Conservation (phyloP, 2,113 vertebrate species). For the Anoplopoma fimbria region DNA sequence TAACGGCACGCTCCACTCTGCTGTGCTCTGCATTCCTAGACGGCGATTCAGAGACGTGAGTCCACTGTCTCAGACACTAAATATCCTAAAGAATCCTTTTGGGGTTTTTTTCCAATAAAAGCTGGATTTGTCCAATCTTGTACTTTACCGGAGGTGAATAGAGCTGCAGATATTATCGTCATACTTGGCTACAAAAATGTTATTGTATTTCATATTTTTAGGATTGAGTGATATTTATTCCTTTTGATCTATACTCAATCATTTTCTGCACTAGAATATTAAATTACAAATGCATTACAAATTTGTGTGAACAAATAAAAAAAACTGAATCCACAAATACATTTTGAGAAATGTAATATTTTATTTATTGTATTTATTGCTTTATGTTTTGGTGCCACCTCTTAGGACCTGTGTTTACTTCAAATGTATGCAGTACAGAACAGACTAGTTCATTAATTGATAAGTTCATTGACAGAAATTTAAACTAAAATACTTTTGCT, state of each 20-base stretch:
- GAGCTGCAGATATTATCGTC: conserved; percentile 15
- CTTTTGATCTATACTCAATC: background rate
- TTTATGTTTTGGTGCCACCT: background rate
- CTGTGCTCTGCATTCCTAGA: conserved; percentile 82
- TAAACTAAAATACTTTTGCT: background rate
- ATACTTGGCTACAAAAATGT: background rate
- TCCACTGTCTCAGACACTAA: conserved; percentile 48
- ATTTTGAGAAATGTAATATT: background rate
- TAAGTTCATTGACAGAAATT: background rate
- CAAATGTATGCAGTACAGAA: background rate
- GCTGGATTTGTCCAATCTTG: conserved; percentile 1
- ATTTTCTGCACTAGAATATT: background rate
- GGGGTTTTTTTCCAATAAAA: conserved; percentile 9
- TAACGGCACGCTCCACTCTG: conserved; percentile 56
- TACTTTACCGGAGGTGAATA: background rate
- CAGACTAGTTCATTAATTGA: background rate
- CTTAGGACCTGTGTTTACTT: background rate
- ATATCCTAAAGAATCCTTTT: conserved; percentile 27
- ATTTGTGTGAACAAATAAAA: background rate
- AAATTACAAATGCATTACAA: background rate
- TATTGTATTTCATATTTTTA: background rate
- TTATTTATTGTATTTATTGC: background rate
- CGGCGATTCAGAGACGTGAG: conserved; percentile 76
- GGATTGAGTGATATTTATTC: background rate
- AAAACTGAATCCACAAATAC: background rate